Evolutionary conservation across 2,888 invertebrate genomes (phyloP), one percentile per base, ranked within the genome.

Genomic region (Polia nebulosa): DNA sequence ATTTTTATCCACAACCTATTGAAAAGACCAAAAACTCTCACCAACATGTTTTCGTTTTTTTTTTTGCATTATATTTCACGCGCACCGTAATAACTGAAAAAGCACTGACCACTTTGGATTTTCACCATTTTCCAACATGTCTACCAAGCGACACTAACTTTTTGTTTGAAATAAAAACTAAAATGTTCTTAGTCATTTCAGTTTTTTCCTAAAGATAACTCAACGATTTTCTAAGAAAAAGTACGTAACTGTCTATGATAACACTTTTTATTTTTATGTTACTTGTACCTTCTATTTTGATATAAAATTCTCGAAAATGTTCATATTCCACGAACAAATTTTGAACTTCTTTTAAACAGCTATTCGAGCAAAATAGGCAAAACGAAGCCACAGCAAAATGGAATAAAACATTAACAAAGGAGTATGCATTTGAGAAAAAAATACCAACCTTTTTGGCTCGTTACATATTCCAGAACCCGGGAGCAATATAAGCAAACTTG

Each of bases 401-500:
- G 2, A 51, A 57, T 57, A 29, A 57, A 65, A 56, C 1, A 39
- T 27, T 59, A 56, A 64, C 36, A 71, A 58, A 60, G 44, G 17
- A 20, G 25, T 49, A 41, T 61, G 62, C 55, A 60, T 56, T 36
- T 13, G 9, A 15, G 36, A 29, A 61, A 57, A 56, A 66, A 56
- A 56, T 22, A 47, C 32, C n/a, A 36, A 4, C 17, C 7, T 52
- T 66, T 63, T 51, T 51, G 22, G n/a, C 51, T 76, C 45, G 25
- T 76, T 67, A 76, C 32, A 49, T 80, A 78, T 82, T 82, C 74
- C 29, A 17, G 51, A 71, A 72, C 62, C 71, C 69, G 53, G 58
- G 25, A 62, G 71, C 59, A 62, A 76, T 80, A 44, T n/a, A 68
- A 78, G 75, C 79, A 76, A 80, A 83, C 69, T 78, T 59, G 72